These are phyloP conservation scores for Epinephelus coioides DNA, from an alignment of 2,797 vertebrate genomes.

Conservation along the genomic window DNA sequence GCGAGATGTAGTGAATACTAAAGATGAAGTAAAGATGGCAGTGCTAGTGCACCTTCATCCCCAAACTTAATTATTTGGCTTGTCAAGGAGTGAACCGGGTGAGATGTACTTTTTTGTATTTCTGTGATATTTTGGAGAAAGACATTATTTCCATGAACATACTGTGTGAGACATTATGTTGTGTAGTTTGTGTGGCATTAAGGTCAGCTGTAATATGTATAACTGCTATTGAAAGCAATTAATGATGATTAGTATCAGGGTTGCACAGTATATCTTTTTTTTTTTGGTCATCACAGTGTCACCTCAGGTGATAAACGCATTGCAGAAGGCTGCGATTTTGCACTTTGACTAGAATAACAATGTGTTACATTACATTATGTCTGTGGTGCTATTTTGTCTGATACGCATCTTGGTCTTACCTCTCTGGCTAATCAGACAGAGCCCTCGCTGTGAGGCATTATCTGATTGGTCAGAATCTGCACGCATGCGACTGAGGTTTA, in stretches of 20 bases:
- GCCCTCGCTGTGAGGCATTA: no score
- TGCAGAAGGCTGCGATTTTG: no score
- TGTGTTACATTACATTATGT: no score
- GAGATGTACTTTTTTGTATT: not conserved
- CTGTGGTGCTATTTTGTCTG: no score
- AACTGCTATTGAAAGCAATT: conserved; percentile 16
- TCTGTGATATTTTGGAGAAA: conserved; percentile 5
- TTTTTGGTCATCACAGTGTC: no score
- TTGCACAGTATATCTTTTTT: no score
- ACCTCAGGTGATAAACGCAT: no score
- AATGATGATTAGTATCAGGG: not conserved
- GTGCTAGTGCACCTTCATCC: conserved; percentile 31
- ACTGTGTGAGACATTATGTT: conserved; percentile 14
- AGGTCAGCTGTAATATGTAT: conserved; percentile 5
- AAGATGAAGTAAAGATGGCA: conserved; percentile 22
- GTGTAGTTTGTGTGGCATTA: conserved; percentile 2
- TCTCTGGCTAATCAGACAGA: no score
- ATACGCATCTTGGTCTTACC: no score
- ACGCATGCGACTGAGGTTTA: no score
- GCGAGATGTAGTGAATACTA: conserved; percentile 37
- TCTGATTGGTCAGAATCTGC: no score
- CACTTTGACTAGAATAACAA: no score
- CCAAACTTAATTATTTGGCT: conserved; percentile 23
- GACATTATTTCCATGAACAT: not conserved
- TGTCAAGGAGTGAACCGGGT: conserved; percentile 14